Evolutionary conservation across 2,888 invertebrate species (phyloP), one percentile per base, ranked within the genome.

Genomic region (Gymnosoma rotundatum): DNA sequence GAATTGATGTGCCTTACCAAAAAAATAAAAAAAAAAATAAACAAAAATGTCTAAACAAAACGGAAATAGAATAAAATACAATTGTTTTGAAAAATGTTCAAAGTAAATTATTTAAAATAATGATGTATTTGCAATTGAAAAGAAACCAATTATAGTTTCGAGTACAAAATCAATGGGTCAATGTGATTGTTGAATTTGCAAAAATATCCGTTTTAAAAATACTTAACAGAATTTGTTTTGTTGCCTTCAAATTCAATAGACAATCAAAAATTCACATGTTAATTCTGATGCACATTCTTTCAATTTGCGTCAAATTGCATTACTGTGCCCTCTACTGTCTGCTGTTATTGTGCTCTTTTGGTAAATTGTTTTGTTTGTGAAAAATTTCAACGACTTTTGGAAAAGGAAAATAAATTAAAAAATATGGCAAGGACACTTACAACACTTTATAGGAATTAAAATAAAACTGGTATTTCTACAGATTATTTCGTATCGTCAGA

Each of bases 121-220:
- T 70, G 54, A 32, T 63, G 70, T 52, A 45, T 54, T 72, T 38
- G 36, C 36, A 58, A 69, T 32, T 32, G 32, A 32, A 42, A 52
- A n/a, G 9, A 52, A 48, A 58, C 21, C 32, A 67, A 66, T 58
- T 66, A 12, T 42, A 56, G n/a, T 16, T 20, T 45, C 21, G 58
- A 50, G 54, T n/a, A 69, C 63, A 75, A 81, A 81, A 75, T 75
- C 69, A 70, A 75, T 81, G 75, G 81, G 75, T 81, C 75, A 81
- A 81, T 81, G 81, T 70, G 58, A 81, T 58, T 74, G 73, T 20
- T 45, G 12, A 50, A 25, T 38, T 14, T 16, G 0, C 7, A 52
- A 7, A 52, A 52, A 18, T 9, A 32, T 0, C 3, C 32, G 6
- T 32, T 32, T 32, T 32, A 32, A 32, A 32, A 32, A 32, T 32